Evolutionary conservation across 2,888 invertebrate species (phyloP), one percentile per base, ranked within the genome.

Genomic region (Drosophila fungiperda): DNA sequence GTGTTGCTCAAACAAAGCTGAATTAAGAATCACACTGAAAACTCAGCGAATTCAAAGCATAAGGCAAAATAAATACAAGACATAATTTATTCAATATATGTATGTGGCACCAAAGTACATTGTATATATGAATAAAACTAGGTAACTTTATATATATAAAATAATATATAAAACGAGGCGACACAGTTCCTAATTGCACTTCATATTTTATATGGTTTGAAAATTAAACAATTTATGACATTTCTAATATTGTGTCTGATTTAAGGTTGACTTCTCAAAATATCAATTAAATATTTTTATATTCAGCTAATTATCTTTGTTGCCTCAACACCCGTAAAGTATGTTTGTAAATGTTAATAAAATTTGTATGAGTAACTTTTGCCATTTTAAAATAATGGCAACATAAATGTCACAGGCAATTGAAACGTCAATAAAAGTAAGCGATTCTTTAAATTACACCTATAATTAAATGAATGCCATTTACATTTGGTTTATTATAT

Each of bases 71-170:
- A 11, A 32, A 20, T n/a, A 42, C 33, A 32, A 70, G 36, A 60
- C 64, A 68, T 76, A 64, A 76, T 65, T 76, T 76, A 76, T 77
- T 70, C 77, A 71, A 67, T 67, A 67, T 67, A 20, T 57, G 57
- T 33, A 20, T 67, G 33, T 33, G 36, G 42, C n/a, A 3, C 40
- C 11, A 42, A 59, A 17, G 68, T 45, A 49, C 53, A 48, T 38
- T 53, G 12, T 36, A 67, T 58, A n/a, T 45, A 42, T 67, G 58
- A 57, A 52, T 26, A 23, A 29, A 17, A 38, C n/a, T 36, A 9
- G 8, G 23, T 15, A 15, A 23, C 7, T 8, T 8, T 15, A 45
- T 17, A 17, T 15, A 23, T 11, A 17, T 49, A 49, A 26, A 26
- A 9, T 29, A 29, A 26, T 49, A 49, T 17, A 49, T 49, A 17